Evolutionary conservation across 2,888 invertebrate species (phyloP), one percentile per base, ranked within the genome.

Genomic region (Agrilus biguttatus): DNA sequence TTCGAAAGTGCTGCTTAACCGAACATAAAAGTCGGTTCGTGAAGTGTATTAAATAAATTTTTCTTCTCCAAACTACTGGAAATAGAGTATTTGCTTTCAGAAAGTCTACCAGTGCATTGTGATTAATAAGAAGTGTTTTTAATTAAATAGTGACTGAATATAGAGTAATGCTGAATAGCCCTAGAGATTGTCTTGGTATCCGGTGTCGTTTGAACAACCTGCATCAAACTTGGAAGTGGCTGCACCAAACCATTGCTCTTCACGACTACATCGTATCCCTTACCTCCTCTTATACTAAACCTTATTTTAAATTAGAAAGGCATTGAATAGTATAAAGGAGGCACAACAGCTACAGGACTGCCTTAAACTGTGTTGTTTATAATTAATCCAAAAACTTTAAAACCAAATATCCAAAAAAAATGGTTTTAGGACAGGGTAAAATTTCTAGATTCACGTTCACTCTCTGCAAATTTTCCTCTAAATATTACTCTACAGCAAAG

Each of bases 201-300:
- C 83, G 88, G 71, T 80, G 77, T 77, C 85, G 88, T 73, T 81
- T 83, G 69, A 84, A 82, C 71, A 77, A 79, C 71, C 80, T 88
- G 70, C 87, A 89, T 71, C 88, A 88, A 71, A 90, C 89, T 65
- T 89, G 86, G 83, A 89, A 89, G 88, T 90, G 89, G 89, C 72
- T 90, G 67, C 89, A 90, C 67, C 88, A 88, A 68, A 90, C 89
- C 52, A 83, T 85, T 60, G 82, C 81, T 57, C 75, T 89, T 47
- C 89, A 90, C 76, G 85, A 88, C 60, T 87, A 87, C 62, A 74
- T 90, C 59, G 83, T 88, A 69, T 78, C 83, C 56, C 75, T 86
- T 58, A 82, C 81, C 51, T 73, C 84, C 54, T 80, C 81, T 59
- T 78, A 82, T 68, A 78, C 80, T 68, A 77, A 83, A 66, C 65